Percentiles rank a stretch among this genome's conserved stretches.
These are phyloP conservation scores for Agonopterix subpropinquella DNA, from an alignment of 2,888 invertebrate genomes.

Conservation along the genomic window DNA sequence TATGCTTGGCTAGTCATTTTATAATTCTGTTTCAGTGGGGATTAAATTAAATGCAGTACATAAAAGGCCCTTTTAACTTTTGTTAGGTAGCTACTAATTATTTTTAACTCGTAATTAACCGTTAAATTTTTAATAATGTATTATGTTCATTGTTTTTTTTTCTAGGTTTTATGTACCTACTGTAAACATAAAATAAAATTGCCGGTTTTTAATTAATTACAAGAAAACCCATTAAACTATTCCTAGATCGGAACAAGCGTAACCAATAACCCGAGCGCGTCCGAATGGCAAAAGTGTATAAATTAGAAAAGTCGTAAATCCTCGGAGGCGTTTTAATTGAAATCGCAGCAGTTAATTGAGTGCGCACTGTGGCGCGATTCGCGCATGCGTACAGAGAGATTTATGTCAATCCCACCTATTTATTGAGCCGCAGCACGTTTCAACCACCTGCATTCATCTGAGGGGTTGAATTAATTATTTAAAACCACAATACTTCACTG, in stretches of 20 bases:
- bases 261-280: conserved; percentile 26
- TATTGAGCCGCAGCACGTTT: conserved; percentile 42
- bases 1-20: not conserved
- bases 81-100: not conserved
- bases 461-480: not conserved
- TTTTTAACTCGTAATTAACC: not conserved
- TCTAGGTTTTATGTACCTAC: too few species aligned
- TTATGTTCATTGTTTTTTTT: not conserved
- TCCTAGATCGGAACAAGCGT: too few species aligned
- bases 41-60: not conserved
- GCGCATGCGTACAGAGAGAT: conserved; percentile 56
- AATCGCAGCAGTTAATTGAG: conserved; percentile 66
- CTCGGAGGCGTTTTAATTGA: conserved; percentile 68
- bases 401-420: conserved; percentile 53
- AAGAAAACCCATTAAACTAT: too few species aligned
- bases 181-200: too few species aligned
- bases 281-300: conserved; percentile 46
- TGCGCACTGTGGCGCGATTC: conserved; percentile 46
- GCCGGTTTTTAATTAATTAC: too few species aligned
- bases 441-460: conserved; percentile 20
- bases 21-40: not conserved
- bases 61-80: not conserved
- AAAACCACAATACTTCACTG: too few species aligned
- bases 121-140: not conserved
- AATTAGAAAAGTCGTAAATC: conserved; percentile 64